Evolutionary conservation across 2,113 vertebrate species (phyloP), one percentile per base, ranked within the genome.

Genomic region (Dasyornis broadbenti): DNA sequence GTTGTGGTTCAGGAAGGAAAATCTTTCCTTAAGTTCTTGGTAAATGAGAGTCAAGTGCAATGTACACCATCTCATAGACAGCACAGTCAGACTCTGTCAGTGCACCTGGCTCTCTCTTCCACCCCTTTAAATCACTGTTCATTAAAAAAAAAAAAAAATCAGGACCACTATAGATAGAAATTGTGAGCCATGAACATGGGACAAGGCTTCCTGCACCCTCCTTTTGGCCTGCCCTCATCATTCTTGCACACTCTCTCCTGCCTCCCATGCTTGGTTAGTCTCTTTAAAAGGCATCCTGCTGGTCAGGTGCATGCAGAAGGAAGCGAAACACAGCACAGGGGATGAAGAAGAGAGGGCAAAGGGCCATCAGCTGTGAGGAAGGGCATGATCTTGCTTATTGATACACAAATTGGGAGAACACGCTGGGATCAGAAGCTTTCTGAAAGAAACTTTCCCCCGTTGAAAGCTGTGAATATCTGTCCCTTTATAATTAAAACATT

Each of bases 151-250:
- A 45, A 21, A 64, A 71, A 59, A 73, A 42, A 26, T 3, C 14
- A 84, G 53, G 19, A 86, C 7, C 11, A 9, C 19, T 30, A 8
- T 8, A 11, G 13, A 21, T 53, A 5, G 3, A 53, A 37, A 63
- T 59, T 19, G 7, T 35, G 20, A 23, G 10, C 2, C 0, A n/a
- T 5, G 20, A 88, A 44, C 24, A 35, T 1, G 2, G 26, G 15
- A 49, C 20, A 75, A 90, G 10, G 5, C 8, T 80, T 76, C 44
- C 28, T 57, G 30, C 10, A 17, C 23, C 21, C 3, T 52, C 13
- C 19, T 63, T 26, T 37, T 52, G 23, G 15, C 35, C 44, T 5
- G 0, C 15, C 23, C 28, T 87, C 15, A 11, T 20, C 7, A 24
- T 60, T 31, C 39, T 57, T 31, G 6, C 5, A 26, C 2, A 0